Base-by-base conservation (phyloP, 1,140 invertebrate genomes). In the Hyposmocoma kahamanoa region DNA sequence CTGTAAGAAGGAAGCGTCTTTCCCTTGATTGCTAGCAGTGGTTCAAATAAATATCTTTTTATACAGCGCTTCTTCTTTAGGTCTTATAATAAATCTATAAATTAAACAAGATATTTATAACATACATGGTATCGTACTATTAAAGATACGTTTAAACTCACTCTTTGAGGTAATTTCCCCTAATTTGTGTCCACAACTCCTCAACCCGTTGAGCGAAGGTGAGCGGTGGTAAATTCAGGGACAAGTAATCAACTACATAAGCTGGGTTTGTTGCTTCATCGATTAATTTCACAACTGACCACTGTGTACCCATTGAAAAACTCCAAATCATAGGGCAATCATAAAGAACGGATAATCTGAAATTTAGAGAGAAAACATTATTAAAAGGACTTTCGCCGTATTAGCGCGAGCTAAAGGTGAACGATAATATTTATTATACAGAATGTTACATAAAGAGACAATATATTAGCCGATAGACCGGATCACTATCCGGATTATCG, bases 291-390 rank as follows among this genome's bases (percentile, higher is more conserved):
- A 53, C 17, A 4, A 47, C 42, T 22, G 30, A 22, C 28, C 34
- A 45, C 13, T 53, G 47, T 1, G 50, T 42, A 8, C 30, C 47
- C 42, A 53, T 52, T 2, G 50, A 49, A 8, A 24, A 50, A 20
- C 36, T 42, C 56, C 56, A 58, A 19, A 58, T 58, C n/a, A 58
- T 18, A 1, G 56, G 56, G 22, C 56, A 58, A 2, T 48, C 18
- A 28, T 30, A 53, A 1, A 58, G 0, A 9, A 24, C 24, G 2
- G 50, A 24, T 1, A 58, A 45, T n/a, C 55, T 57, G 50, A 34
- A 55, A 41, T 36, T 30, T n/a, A n/a, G n/a, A n/a, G n/a, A n/a
- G n/a, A n/a, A n/a, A n/a, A n/a, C n/a, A n/a, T n/a, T n/a, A n/a
- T n/a, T n/a, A n/a, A n/a, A n/a, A n/a, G n/a, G n/a, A n/a, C n/a